Evolutionary conservation across 2,797 vertebrate species (phyloP).

Genomic region (Macroramphosus scolopax): DNA sequence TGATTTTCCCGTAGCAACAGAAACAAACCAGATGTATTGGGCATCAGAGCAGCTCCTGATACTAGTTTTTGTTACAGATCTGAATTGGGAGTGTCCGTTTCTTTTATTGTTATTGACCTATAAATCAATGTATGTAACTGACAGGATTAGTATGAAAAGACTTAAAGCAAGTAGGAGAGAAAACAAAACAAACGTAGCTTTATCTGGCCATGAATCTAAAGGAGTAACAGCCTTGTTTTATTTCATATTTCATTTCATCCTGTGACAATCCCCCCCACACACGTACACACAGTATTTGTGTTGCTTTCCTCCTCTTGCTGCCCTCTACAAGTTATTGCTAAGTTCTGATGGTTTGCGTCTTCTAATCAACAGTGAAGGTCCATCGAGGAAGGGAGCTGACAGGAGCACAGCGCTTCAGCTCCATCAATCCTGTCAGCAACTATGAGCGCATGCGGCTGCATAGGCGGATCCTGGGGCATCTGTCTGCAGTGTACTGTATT

Average conservation of each 20-base stretch:
- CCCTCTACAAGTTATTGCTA: slow-evolving; percentile 1
- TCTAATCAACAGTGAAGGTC: slow-evolving; percentile 82
- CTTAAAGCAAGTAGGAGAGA: too few species aligned
- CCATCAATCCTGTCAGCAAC: slow-evolving; percentile 88
- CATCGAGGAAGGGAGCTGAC: slow-evolving; percentile 88
- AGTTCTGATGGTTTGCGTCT: slow-evolving; percentile 26
- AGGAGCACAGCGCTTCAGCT: slow-evolving; percentile 85
- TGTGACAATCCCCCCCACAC: too few species aligned
- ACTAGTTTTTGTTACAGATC: slow-evolving; percentile 21
- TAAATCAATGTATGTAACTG: too few species aligned
- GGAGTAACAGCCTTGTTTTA: too few species aligned
- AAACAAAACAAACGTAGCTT: too few species aligned
- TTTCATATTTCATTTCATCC: too few species aligned
- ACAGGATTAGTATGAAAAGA: too few species aligned
- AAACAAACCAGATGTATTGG: slow-evolving; percentile 39
- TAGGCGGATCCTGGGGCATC: slow-evolving; percentile 94
- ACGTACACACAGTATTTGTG: slow-evolving; percentile 9
- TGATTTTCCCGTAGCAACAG: slow-evolving; percentile 29
- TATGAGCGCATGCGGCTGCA: slow-evolving; percentile 95
- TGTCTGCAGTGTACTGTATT: slow-evolving; percentile 98
- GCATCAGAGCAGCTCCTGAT: slow-evolving; percentile 13
- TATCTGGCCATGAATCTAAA: too few species aligned
- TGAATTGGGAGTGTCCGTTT: slow-evolving; percentile 4
- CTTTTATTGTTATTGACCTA: slow-evolving; percentile 1
- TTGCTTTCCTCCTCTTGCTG: not conserved